Percentiles rank a stretch among this genome's conserved stretches.
Evolutionary conservation across 2,113 vertebrate species (phyloP).

Genomic region (Pandion haliaetus): DNA sequence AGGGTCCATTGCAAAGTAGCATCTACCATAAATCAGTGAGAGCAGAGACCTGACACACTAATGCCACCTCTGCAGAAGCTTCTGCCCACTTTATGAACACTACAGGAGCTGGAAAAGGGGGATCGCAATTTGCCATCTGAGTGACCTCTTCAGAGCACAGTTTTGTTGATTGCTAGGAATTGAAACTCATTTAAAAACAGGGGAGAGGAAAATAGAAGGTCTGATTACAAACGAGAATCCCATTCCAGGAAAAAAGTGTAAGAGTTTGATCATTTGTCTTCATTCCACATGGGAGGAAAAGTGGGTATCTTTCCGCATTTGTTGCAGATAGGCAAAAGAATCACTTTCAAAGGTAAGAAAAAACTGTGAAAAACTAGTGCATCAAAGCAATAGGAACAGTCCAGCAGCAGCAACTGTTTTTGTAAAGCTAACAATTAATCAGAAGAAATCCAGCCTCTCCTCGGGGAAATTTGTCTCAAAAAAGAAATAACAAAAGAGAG

Average conservation of each 20-base stretch:
- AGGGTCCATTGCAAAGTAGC: background rate
- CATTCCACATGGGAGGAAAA: background rate
- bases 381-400: background rate
- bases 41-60: background rate
- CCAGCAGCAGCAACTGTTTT: background rate
- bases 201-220: background rate
- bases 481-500: background rate
- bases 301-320: background rate
- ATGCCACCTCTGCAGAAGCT: background rate
- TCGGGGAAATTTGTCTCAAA: background rate
- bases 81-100: background rate
- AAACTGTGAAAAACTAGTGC: background rate
- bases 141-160: background rate
- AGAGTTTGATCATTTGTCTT: background rate
- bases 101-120: background rate
- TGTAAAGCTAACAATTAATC: background rate
- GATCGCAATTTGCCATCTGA: background rate
- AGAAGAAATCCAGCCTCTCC: constrained; percentile 1
- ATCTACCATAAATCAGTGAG: background rate
- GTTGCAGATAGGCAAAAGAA: background rate
- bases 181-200: background rate
- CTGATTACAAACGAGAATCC: background rate
- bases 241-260: background rate
- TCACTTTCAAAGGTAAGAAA: background rate
- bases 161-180: background rate